phyloP scores from a whole-genome alignment of 2,113 vertebrate genomes.

The Chionodraco myersi region DNA sequence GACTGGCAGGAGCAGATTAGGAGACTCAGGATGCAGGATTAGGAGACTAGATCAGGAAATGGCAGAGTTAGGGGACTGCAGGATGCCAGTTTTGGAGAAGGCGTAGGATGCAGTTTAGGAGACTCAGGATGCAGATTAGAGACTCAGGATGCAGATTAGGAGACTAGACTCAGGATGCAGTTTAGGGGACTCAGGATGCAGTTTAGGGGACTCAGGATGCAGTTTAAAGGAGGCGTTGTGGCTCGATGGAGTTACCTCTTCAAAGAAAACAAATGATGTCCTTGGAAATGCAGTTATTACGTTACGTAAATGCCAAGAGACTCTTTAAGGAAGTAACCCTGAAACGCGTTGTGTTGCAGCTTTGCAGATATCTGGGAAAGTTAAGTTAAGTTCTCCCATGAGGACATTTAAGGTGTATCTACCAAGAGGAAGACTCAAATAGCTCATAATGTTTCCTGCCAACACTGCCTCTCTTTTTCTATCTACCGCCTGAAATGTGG shows the following conservation, averaged over 20 bases:
- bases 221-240: neutral
- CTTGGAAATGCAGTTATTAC: constrained; percentile 39
- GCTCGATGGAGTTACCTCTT: constrained; percentile 16
- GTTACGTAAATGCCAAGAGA: constrained; percentile 47
- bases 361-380: constrained; percentile 14
- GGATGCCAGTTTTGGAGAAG: no score
- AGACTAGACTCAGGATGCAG: no score
- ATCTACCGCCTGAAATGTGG: neutral
- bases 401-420: constrained; percentile 63
- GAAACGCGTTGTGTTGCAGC: constrained; percentile 7
- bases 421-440: constrained; percentile 26
- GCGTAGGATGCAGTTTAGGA: no score
- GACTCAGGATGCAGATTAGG: no score
- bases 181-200: no score
- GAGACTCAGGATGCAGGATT: no score
- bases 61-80: no score
- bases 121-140: no score
- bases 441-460: neutral
- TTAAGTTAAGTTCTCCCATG: constrained; percentile 27
- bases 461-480: neutral
- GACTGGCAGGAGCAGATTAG: no score
- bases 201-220: no score
- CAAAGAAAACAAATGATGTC: constrained; percentile 23
- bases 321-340: constrained; percentile 36
- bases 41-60: no score